Conservation (phyloP, 2,113 vertebrate species). For the Spea multiplicata region DNA sequence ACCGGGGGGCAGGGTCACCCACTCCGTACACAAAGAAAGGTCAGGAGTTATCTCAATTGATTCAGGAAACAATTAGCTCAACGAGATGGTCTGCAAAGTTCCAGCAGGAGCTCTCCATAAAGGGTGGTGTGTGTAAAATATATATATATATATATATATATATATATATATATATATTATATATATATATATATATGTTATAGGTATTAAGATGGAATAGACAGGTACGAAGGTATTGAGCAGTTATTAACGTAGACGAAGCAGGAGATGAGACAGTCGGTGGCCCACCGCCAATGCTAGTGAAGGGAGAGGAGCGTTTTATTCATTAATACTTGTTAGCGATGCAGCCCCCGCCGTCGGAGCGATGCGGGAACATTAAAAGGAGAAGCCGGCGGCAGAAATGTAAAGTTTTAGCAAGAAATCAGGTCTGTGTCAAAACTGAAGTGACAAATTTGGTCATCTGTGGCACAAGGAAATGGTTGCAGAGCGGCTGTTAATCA, state of each 20-base stretch:
- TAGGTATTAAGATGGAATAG: too few relatives aligned
- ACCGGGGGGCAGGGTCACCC: neutral
- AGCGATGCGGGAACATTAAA: slow-evolving; percentile 15
- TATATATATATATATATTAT: neutral
- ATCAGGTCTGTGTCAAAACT: slow-evolving; percentile 70
- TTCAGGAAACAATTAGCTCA: slow-evolving; percentile 17
- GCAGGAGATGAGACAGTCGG: neutral
- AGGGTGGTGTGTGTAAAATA: neutral
- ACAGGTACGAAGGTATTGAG: too few relatives aligned
- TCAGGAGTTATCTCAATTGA: slow-evolving; percentile 19
- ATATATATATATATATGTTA: neutral
- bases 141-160: neutral
- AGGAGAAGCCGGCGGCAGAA: slow-evolving; percentile 20
- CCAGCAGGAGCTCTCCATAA: neutral
- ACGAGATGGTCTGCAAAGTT: neutral
- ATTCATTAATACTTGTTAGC: neutral
- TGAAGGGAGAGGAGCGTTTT: neutral
- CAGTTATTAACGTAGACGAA: too few relatives aligned
- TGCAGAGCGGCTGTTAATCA: slow-evolving; percentile 84
- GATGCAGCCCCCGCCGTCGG: slow-evolving; percentile 14
- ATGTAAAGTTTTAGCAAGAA: slow-evolving; percentile 66
- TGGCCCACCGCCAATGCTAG: neutral
- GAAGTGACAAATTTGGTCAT: slow-evolving; percentile 73
- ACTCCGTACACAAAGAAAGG: neutral
- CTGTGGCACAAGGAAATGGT: slow-evolving; percentile 72